Percentiles rank a stretch among this genome's conserved stretches.
Conservation (phyloP, 2,888 invertebrate species). For the Nymphalis c-album region DNA sequence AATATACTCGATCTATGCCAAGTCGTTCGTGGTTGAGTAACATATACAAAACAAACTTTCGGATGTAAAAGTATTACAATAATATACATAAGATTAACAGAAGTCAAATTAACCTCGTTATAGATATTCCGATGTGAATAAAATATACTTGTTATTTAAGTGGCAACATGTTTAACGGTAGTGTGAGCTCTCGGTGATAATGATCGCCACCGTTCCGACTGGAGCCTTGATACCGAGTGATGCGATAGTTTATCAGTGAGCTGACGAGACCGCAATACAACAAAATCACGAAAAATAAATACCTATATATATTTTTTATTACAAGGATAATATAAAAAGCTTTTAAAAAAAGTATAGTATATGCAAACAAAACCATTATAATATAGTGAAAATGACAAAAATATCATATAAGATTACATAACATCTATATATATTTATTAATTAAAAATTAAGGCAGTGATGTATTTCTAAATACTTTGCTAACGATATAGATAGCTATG, state of each 20-base stretch:
- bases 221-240: slow-evolving; percentile 58
- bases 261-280: slow-evolving; percentile 13
- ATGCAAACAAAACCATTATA: no score
- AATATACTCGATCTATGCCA: no score
- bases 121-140: slow-evolving; percentile 1
- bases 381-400: no score
- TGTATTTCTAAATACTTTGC: slow-evolving; percentile 19
- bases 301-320: background rate
- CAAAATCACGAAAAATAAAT: background rate
- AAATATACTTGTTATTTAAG: slow-evolving; percentile 3
- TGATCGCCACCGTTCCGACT: slow-evolving; percentile 42
- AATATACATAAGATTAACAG: background rate
- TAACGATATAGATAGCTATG: slow-evolving; percentile 26
- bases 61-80: no score
- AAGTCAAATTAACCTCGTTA: slow-evolving; percentile 8
- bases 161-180: slow-evolving; percentile 12
- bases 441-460: background rate
- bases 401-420: no score
- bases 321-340: background rate
- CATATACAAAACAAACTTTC: no score
- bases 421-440: no score
- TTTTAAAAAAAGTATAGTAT: no score
- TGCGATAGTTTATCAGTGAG: slow-evolving; percentile 54
- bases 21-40: no score
- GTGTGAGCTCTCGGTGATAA: slow-evolving; percentile 32